These are phyloP conservation scores for Pachycephala philippinensis DNA, from an alignment of 2,113 vertebrate species.

Conservation along the genomic window DNA sequence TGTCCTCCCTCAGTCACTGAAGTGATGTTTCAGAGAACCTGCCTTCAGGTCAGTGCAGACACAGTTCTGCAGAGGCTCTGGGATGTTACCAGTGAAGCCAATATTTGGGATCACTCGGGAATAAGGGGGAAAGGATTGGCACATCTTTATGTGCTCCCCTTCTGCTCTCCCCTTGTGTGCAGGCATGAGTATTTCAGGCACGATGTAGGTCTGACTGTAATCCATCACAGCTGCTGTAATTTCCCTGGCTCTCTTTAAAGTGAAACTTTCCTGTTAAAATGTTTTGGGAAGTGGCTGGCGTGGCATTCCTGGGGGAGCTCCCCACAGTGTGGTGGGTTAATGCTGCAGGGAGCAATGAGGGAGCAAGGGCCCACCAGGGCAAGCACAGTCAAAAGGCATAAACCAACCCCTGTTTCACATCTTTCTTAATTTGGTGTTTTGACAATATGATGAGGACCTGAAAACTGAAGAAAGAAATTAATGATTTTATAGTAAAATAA, in stretches of 20 bases:
- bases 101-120: rapidly evolving
- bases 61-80: neutral
- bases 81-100: neutral
- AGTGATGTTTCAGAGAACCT: neutral
- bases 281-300: neutral
- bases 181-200: neutral
- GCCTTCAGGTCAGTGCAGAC: neutral
- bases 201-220: neutral
- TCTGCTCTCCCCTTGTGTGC: neutral
- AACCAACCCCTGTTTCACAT: neutral
- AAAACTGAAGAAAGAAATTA: neutral
- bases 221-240: neutral
- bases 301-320: neutral
- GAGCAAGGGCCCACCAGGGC: neutral
- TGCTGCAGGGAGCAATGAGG: neutral
- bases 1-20: neutral
- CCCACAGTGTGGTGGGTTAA: rapidly evolving
- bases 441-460: neutral
- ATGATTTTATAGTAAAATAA: neutral
- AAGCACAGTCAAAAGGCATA: neutral
- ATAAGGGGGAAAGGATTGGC: neutral
- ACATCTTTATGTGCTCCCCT: neutral
- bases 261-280: neutral
- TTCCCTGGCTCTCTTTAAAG: neutral
- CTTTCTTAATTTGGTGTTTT: neutral